Evolutionary conservation across 2,888 invertebrate species (phyloP).

Genomic region (Nineta flava): DNA sequence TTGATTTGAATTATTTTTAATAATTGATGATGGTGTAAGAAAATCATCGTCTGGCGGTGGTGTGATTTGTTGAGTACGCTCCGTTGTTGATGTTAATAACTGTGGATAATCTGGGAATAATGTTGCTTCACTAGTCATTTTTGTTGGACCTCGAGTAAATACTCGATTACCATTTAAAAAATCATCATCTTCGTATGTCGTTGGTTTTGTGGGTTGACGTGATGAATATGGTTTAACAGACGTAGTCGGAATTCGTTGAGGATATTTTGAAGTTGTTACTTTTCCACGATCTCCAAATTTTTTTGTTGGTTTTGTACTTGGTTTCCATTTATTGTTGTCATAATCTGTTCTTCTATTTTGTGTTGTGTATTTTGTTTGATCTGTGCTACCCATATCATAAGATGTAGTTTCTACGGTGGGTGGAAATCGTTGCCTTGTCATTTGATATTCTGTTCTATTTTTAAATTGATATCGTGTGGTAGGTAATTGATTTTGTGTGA

Average conservation of each 20-base stretch:
- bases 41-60: neutral
- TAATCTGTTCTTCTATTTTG: too few species aligned
- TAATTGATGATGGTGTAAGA: neutral
- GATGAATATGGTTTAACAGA: neutral
- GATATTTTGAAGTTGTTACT: neutral
- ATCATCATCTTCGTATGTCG: neutral
- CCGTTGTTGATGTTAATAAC: neutral
- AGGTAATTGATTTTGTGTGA: too few species aligned
- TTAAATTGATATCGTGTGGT: too few species aligned
- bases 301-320: neutral
- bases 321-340: too few species aligned
- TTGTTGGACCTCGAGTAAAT: too few species aligned
- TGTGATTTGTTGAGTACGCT: neutral
- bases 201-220: neutral
- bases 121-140: too few species aligned
- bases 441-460: too few species aligned
- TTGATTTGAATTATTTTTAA: neutral
- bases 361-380: too few species aligned
- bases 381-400: too few species aligned
- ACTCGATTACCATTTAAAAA: too few species aligned
- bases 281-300: neutral
- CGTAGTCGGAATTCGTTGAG: neutral
- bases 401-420: too few species aligned
- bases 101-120: neutral
- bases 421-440: too few species aligned